Base-by-base conservation (phyloP, 2,797 vertebrate species). In the Argyrosomus regius region DNA sequence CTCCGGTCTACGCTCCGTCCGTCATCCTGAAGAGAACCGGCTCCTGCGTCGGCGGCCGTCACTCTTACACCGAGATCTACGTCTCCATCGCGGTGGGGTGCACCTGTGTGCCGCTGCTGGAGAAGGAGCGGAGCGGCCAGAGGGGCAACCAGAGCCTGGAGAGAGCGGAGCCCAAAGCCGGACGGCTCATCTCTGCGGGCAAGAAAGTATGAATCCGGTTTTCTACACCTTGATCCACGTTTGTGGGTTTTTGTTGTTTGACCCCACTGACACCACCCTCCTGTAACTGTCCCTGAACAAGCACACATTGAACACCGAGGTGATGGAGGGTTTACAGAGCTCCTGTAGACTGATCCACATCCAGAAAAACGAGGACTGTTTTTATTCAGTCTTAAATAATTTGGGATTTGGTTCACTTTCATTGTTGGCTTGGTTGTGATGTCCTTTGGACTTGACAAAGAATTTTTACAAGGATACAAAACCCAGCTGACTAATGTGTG, bases 31-130 rank as follows among this genome's bases (percentile, higher is more conserved):
- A 91, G 31, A 95, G 97, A 31, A 96, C 94, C 0, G 82, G 96
- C 0, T 92, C 96, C 0, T 99, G 98, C 0, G 78, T 95, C 0
- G 90, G 96, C 0, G 97, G 97, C 6, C 97, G 96, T 0, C 95
- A 96, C 0, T 91, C 97, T 12, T 98, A 99, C 92, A 72, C 90
- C 0, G 98, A 99, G 90, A 93, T 96, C 76, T 99, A 98, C 2
- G 92, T 98, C 59, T 97, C 97, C 13, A 83, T 98, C 24, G 93
- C 97, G 0, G 97, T 99, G 88, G 98, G 98, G 3, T 99, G 98
- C 94, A 99, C 98, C 9, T 99, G 98, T 9, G 94, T 98, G 4
- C 97, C 97, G 0, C 90, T 93, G 81, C 84, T 82, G 13, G 88
- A 92, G 68, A 92, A 92, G 54, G 93, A 95, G 2, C 88, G 92